Percentiles rank a stretch among this genome's conserved stretches.
Conservation (phyloP, 2,888 invertebrate species). For the Lottia scabra region DNA sequence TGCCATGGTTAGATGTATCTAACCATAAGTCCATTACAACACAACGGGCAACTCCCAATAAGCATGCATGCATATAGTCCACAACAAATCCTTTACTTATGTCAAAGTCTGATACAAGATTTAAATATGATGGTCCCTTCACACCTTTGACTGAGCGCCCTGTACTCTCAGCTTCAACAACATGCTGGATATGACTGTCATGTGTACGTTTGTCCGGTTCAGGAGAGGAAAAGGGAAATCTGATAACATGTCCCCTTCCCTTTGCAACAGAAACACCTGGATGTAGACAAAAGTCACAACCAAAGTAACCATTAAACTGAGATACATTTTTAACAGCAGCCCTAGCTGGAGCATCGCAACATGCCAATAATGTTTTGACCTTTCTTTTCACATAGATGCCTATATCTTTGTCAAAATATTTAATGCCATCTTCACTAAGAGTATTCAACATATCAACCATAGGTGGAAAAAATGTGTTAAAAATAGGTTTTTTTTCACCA, state of each 20-base stretch:
- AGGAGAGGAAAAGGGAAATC: no score
- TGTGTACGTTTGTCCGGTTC: no score
- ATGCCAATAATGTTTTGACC: no score
- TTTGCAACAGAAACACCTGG: not conserved
- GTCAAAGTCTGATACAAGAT: not conserved
- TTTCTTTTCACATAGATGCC: no score
- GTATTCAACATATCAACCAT: no score
- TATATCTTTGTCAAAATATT: no score
- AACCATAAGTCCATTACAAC: not conserved
- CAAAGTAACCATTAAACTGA: not conserved
- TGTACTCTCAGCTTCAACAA: no score
- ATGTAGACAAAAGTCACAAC: not conserved
- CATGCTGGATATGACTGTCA: no score
- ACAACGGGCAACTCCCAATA: not conserved
- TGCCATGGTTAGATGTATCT: not conserved
- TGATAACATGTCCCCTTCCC: not conserved
- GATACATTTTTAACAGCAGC: not conserved
- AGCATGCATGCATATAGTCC: not conserved
- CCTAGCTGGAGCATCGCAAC: not conserved
- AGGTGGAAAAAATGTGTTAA: no score
- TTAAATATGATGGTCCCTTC: not conserved
- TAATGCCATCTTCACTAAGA: no score
- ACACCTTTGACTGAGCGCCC: not conserved
- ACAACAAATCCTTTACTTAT: not conserved
- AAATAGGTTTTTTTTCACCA: no score